Percentiles rank a stretch among this genome's conserved stretches.
phyloP scores from a whole-genome alignment of 2,888 invertebrate species.

The Rhorus exstirpatorius region DNA sequence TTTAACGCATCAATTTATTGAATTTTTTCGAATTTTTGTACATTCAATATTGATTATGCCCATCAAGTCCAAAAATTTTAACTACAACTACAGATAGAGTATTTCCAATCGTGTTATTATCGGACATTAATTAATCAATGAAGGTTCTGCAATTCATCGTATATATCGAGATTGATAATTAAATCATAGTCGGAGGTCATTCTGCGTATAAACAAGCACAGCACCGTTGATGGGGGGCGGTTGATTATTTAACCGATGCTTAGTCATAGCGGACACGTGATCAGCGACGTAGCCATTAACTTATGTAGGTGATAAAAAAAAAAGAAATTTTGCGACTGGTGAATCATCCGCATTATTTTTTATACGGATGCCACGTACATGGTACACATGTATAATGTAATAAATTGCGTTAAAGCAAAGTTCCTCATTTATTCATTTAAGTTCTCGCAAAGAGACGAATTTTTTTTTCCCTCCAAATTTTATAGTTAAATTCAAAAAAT shows the following conservation, averaged over 20 bases:
- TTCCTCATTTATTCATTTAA: not conserved
- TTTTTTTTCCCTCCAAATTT: not conserved
- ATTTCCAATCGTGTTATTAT: not conserved
- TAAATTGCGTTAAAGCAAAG: not conserved
- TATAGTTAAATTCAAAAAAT: too few species aligned
- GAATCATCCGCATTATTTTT: not conserved
- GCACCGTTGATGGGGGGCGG: not conserved
- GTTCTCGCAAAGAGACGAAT: not conserved
- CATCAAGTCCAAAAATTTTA: too few species aligned
- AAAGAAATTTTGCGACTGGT: not conserved
- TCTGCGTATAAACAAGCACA: not conserved
- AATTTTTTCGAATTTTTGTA: too few species aligned
- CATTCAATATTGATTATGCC: too few species aligned
- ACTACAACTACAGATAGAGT: too few species aligned
- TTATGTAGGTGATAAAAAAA: conserved; percentile 38
- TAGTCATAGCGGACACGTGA: conserved; percentile 40
- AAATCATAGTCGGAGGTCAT: conserved; percentile 4
- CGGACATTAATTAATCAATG: not conserved
- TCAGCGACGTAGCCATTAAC: conserved; percentile 2
- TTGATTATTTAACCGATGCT: conserved; percentile 59
- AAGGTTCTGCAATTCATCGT: not conserved
- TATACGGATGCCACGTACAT: not conserved
- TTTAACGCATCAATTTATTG: too few species aligned
- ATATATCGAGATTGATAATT: not conserved
- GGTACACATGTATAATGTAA: not conserved